Conservation (phyloP, 2,797 vertebrate species). For the Cetoscarus ocellatus region DNA sequence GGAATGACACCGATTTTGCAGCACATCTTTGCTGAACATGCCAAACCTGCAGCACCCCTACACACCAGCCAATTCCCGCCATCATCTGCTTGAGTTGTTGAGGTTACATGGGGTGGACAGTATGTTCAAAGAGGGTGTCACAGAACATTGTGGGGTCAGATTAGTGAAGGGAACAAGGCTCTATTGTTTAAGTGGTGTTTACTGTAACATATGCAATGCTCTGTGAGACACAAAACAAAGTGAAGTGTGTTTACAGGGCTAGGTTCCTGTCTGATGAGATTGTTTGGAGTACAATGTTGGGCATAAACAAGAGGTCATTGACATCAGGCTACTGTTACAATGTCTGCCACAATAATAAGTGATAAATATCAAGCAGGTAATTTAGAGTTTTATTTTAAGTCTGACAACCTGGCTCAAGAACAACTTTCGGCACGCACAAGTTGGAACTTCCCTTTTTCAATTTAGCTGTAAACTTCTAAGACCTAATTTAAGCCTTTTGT, state of each 20-base stretch:
- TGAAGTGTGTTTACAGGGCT: constrained; percentile 42
- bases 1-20: constrained; percentile 9
- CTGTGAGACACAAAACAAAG: constrained; percentile 30
- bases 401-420: not conserved
- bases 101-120: constrained; percentile 6
- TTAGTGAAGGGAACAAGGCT: constrained; percentile 16
- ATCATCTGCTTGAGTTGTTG: constrained; percentile 14
- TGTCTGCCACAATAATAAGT: too few species aligned
- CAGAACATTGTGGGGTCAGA: not conserved
- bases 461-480: too few species aligned
- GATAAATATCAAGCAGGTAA: too few species aligned
- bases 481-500: too few species aligned
- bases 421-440: not conserved
- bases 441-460: too few species aligned
- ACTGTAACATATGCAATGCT: constrained; percentile 28
- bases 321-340: not conserved
- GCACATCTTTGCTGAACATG: not conserved
- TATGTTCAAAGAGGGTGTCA: constrained; percentile 8
- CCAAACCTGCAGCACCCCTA: constrained; percentile 17
- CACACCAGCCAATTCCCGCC: constrained; percentile 8
- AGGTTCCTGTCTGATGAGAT: constrained; percentile 41
- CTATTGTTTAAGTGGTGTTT: constrained; percentile 37
- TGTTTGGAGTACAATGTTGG: constrained; percentile 8
- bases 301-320: constrained; percentile 11
- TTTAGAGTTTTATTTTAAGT: constrained; percentile 12